These are phyloP conservation scores for Buathra laborator DNA, from an alignment of 2,888 invertebrate genomes.

Conservation along the genomic window DNA sequence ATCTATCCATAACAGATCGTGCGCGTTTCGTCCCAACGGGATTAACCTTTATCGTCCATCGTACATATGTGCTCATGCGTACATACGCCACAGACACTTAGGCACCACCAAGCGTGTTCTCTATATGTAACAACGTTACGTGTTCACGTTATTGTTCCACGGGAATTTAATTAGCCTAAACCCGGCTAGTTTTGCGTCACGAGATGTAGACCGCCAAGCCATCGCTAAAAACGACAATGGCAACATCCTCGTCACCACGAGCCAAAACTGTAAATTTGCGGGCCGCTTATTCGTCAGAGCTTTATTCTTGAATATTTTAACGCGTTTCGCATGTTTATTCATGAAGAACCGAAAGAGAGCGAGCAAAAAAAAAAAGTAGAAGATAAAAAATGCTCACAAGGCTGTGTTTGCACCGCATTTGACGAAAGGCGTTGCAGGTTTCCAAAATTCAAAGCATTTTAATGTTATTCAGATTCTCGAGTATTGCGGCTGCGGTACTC, in stretches of 20 bases:
- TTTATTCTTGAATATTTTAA: conserved; percentile 33
- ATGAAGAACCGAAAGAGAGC: neutral
- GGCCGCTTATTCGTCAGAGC: neutral
- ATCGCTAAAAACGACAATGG: neutral
- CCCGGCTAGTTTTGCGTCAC: conserved; percentile 70
- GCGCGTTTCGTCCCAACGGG: conserved; percentile 56
- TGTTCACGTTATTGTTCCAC: conserved; percentile 70
- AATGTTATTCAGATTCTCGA: conserved; percentile 31
- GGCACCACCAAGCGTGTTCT: neutral
- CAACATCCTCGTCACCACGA: neutral
- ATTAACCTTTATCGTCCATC: conserved; percentile 71
- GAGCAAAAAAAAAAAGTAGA: neutral
- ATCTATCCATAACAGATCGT: conserved; percentile 62
- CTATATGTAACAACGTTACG: conserved; percentile 68
- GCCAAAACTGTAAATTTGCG: conserved; percentile 29
- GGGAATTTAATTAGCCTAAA: conserved; percentile 77
- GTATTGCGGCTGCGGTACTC: neutral
- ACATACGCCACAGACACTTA: conserved; percentile 35
- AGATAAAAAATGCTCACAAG: neutral
- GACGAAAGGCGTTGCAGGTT: neutral
- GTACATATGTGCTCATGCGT: conserved; percentile 52
- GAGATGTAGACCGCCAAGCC: neutral
- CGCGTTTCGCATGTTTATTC: conserved; percentile 9
- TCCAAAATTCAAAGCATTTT: conserved; percentile 40
- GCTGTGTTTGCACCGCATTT: neutral